These are phyloP conservation scores for Labeo catla DNA, from an alignment of 2,113 vertebrate genomes.

Conservation along the genomic window DNA sequence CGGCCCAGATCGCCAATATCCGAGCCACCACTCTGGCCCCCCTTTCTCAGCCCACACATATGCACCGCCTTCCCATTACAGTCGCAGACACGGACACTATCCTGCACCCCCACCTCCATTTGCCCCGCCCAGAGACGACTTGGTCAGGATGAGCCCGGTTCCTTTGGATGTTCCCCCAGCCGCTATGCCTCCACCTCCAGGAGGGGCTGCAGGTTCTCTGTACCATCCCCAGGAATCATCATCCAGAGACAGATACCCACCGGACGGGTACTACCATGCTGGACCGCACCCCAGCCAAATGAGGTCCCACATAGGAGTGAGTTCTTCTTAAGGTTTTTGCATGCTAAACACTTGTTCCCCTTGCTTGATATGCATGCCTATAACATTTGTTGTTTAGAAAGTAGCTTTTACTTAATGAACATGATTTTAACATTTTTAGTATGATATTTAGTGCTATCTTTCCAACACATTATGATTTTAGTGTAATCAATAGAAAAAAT, in stretches of 20 bases:
- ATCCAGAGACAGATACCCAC: constrained; percentile 82
- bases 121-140: constrained; percentile 82
- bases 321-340: constrained; percentile 39
- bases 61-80: constrained; percentile 83
- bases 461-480: too few species aligned
- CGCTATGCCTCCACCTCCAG: constrained; percentile 60
- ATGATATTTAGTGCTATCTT: too few species aligned
- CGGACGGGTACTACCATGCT: constrained; percentile 86
- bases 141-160: constrained; percentile 88
- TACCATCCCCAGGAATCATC: constrained; percentile 83
- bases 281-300: constrained; percentile 83
- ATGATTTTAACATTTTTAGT: neutral
- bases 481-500: too few species aligned
- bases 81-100: constrained; percentile 82
- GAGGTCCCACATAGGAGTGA: constrained; percentile 86
- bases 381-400: neutral
- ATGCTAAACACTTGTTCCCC: neutral
- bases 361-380: neutral
- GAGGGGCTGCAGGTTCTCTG: constrained; percentile 79
- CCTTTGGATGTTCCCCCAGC: constrained; percentile 85
- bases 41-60: constrained; percentile 86
- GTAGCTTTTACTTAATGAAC: neutral
- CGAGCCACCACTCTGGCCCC: constrained; percentile 78
- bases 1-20: constrained; percentile 86
- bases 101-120: constrained; percentile 82